Evolutionary conservation across 2,888 invertebrate species (phyloP), one percentile per base, ranked within the genome.

Genomic region (Drosophila ustulata): DNA sequence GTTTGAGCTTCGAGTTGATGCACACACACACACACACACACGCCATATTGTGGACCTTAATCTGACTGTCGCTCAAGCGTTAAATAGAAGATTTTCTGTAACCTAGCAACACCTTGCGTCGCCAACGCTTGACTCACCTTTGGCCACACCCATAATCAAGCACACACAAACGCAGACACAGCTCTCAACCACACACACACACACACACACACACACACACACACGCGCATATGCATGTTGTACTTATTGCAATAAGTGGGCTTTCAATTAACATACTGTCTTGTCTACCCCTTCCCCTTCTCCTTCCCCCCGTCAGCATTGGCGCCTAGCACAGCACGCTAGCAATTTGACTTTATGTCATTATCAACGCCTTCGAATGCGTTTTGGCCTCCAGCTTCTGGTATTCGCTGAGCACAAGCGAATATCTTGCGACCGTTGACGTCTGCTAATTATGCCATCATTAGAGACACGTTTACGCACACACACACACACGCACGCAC

Each of bases 391-490:
- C 41, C 43, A 51, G 34, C 61, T 50, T 37, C 49, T 46, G 50
- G 53, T 58, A 41, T 64, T 25, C 45, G 5, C 28, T 18, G 18
- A 18, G 6, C 32, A 32, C 32, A 32, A 30, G 39, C 62, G 37
- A 46, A 55, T 51, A 57, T 66, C 57, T 62, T 50, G 71, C 67
- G 63, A 72, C 75, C 78, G 82, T 82, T 87, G 80, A 82, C 50
- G 69, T 50, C 57, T 83, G 82, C 89, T 89, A 89, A 89, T 89
- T 89, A 89, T 89, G 89, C 75, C 84, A 83, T 89, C 88, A 89
- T 89, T 88, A 88, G 75, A 69, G 74, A 55, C 47, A 63, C 72
- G 57, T 50, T 59, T 32, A 37, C 55, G 56, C 57, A 49, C 55
- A 57, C 43, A 64, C 43, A 23, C 32, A 41, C 53, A 55, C 49